Evolutionary conservation across 2,113 vertebrate genomes (phyloP).

Genomic region (Collichthys lucidus): DNA sequence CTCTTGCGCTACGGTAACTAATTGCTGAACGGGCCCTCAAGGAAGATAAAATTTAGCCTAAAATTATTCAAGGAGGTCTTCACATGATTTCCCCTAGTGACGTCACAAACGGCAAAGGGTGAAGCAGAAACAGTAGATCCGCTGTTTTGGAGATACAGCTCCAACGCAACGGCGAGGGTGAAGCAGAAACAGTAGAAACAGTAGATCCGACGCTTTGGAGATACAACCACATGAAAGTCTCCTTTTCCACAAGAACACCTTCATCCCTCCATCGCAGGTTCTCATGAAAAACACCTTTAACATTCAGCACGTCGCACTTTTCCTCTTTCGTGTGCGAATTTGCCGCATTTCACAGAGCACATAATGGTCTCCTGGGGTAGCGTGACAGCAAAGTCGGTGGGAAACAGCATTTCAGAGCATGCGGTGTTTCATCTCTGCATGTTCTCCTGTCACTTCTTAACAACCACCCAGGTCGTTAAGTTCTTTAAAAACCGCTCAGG

Average conservation of each 20-base stretch:
- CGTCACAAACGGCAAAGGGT: conserved; percentile 21
- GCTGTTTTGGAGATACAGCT: conserved; percentile 37
- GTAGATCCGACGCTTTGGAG: conserved; percentile 40
- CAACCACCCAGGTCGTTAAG: conserved; percentile 26
- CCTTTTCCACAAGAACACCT: conserved; percentile 40
- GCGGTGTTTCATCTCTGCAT: conserved; percentile 60
- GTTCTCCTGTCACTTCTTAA: conserved; percentile 58
- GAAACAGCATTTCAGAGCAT: conserved; percentile 46
- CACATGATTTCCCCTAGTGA: conserved; percentile 61
- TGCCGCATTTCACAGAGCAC: conserved; percentile 57
- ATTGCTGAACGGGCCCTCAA: conserved; percentile 44
- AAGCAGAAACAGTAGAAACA: conserved; percentile 39
- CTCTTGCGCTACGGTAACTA: conserved; percentile 43
- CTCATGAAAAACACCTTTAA: conserved; percentile 14
- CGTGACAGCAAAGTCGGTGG: conserved; percentile 33
- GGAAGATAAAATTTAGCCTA: conserved; percentile 30
- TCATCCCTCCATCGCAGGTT: conserved; percentile 24
- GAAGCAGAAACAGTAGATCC: conserved; percentile 47
- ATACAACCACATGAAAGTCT: conserved; percentile 59
- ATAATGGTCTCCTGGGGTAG: conserved; percentile 66
- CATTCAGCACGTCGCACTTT: conserved; percentile 21
- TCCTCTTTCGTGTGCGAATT: conserved; percentile 44
- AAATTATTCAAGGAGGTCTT: conserved; percentile 53
- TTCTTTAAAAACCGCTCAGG: conserved; percentile 37
- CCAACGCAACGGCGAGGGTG: conserved; percentile 16